Evolutionary conservation across 2,888 invertebrate species (phyloP).

Genomic region (Tinea pellionella): DNA sequence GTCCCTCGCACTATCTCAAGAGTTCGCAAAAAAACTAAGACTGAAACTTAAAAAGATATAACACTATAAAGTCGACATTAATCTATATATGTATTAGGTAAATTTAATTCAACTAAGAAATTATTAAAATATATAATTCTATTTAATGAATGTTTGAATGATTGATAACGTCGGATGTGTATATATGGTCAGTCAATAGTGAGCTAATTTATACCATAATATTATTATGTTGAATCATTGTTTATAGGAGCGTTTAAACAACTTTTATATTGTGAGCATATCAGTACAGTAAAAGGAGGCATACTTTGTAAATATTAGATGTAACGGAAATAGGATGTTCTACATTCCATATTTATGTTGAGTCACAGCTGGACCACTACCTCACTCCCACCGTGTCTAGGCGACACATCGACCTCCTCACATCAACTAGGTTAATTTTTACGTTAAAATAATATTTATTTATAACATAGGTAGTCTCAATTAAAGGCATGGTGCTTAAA

Average conservation of each 20-base stretch:
- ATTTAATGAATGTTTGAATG: constrained; percentile 62
- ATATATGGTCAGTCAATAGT: constrained; percentile 50
- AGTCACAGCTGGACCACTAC: constrained; percentile 25
- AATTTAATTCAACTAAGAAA: constrained; percentile 64
- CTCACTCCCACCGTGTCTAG: neutral
- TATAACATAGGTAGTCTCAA: constrained; percentile 4
- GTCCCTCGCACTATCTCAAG: constrained; percentile 54
- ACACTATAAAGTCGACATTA: constrained; percentile 63
- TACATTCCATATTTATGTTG: constrained; percentile 71
- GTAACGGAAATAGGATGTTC: constrained; percentile 49
- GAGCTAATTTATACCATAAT: constrained; percentile 38
- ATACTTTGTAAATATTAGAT: constrained; percentile 54
- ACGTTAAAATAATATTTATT: neutral
- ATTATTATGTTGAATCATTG: constrained; percentile 25
- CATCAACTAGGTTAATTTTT: constrained; percentile 2
- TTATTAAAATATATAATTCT: constrained; percentile 45
- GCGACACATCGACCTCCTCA: neutral
- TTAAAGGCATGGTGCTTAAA: constrained; percentile 9
- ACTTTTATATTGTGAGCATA: constrained; percentile 47
- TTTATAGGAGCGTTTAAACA: constrained; percentile 41
- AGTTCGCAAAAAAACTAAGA: constrained; percentile 64
- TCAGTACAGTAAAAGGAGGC: constrained; percentile 12
- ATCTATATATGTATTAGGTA: constrained; percentile 63
- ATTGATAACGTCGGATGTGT: constrained; percentile 50
- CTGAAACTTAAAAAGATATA: constrained; percentile 64